Conservation (phyloP, 1,140 invertebrate genomes). For the Brevipalpus yothersi region DNA sequence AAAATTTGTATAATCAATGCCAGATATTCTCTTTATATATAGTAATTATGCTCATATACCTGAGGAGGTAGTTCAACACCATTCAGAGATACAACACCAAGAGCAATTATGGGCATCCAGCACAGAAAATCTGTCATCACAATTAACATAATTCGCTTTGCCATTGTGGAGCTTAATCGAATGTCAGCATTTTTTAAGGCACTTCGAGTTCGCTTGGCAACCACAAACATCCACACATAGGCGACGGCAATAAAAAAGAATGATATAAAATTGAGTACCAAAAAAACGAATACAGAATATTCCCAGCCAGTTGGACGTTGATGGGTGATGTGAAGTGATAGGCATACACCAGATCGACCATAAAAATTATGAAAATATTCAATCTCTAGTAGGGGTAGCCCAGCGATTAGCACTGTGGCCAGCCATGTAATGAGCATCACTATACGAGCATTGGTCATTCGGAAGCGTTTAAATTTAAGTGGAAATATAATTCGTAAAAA, state of each 20-base stretch:
- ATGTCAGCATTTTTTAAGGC: slow-evolving; percentile 21
- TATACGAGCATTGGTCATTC: slow-evolving; percentile 26
- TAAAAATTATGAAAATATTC: slow-evolving; percentile 22
- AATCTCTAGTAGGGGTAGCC: slow-evolving; percentile 22
- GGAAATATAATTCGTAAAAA: slow-evolving; percentile 30
- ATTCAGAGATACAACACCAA: slow-evolving; percentile 6
- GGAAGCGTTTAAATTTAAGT: slow-evolving; percentile 27
- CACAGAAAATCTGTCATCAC: slow-evolving; percentile 31
- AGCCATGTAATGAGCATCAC: slow-evolving; percentile 36
- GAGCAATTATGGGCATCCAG: slow-evolving; percentile 38
- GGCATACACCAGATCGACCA: slow-evolving; percentile 30
- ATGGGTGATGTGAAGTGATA: slow-evolving; percentile 30
- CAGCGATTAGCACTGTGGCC: slow-evolving; percentile 26
- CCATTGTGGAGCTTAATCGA: slow-evolving; percentile 33
- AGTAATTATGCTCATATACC: not conserved
- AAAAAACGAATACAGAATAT: slow-evolving; percentile 31
- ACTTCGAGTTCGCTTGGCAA: slow-evolving; percentile 24
- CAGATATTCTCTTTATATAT: too few relatives aligned
- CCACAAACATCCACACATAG: slow-evolving; percentile 30
- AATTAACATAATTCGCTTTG: slow-evolving; percentile 27
- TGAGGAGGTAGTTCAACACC: slow-evolving; percentile 7
- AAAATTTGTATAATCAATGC: too few relatives aligned
- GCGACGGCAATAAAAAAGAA: slow-evolving; percentile 27
- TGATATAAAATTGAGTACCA: slow-evolving; percentile 27
- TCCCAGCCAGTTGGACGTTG: slow-evolving; percentile 31